These are phyloP conservation scores for Cheilosia vernalis DNA, from an alignment of 2,888 invertebrate genomes.

Conservation along the genomic window DNA sequence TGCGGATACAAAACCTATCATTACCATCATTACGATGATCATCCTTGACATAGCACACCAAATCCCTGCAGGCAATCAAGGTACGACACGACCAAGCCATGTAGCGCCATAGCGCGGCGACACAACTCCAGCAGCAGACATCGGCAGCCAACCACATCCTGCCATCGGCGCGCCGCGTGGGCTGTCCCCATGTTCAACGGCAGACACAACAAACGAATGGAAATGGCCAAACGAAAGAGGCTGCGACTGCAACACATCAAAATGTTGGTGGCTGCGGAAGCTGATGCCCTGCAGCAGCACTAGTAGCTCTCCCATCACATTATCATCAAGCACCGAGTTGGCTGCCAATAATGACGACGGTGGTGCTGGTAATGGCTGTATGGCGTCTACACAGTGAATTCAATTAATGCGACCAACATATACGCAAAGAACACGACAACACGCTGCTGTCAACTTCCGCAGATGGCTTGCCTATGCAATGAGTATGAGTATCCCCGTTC, in stretches of 20 bases:
- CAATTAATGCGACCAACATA: conserved; percentile 66
- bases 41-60: conserved; percentile 68
- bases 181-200: conserved; percentile 16
- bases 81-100: conserved; percentile 60
- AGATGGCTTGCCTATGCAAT: conserved; percentile 14
- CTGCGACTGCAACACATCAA: conserved; percentile 44
- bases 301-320: conserved; percentile 61
- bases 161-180: conserved; percentile 9
- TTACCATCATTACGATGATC: conserved; percentile 71
- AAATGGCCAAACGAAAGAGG: conserved; percentile 46
- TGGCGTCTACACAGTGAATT: conserved; percentile 63
- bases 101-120: conserved; percentile 59
- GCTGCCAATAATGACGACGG: conserved; percentile 57
- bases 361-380: conserved; percentile 27
- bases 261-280: conserved; percentile 23
- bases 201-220: conserved; percentile 44
- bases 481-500: not conserved
- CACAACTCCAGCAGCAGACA: conserved; percentile 37
- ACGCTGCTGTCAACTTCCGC: conserved; percentile 63
- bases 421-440: conserved; percentile 38
- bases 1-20: conserved; percentile 70
- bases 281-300: conserved; percentile 44
- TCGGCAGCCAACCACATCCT: conserved; percentile 28
- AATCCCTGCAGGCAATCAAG: conserved; percentile 73
- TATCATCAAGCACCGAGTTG: conserved; percentile 62